Percentiles rank a stretch among this genome's conserved stretches.
phyloP scores from a whole-genome alignment of 1,140 invertebrate species.

The Zaprionus ghesquierei region DNA sequence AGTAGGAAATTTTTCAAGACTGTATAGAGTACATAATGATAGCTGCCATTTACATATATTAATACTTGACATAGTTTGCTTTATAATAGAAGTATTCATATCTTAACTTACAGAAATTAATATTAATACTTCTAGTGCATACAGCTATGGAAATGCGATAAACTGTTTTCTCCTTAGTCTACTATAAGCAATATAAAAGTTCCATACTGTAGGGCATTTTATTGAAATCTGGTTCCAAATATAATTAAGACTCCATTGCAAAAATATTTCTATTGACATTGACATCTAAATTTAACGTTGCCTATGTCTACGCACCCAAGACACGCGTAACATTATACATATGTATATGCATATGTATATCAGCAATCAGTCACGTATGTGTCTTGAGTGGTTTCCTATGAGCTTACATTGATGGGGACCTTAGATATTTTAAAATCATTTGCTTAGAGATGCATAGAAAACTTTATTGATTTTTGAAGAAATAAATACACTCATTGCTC shows the following conservation, averaged over 20 bases:
- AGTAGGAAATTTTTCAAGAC: neutral
- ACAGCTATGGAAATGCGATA: constrained; percentile 10
- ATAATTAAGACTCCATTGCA: neutral
- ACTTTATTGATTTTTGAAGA: neutral
- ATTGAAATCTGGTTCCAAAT: neutral
- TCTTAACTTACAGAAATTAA: neutral
- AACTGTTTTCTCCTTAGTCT: neutral
- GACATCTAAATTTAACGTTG: constrained; percentile 5
- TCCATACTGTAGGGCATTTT: neutral
- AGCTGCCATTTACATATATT: neutral
- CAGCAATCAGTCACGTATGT: constrained; percentile 43
- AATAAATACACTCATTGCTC: neutral
- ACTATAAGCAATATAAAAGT: neutral
- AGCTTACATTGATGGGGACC: neutral
- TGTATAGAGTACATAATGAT: neutral
- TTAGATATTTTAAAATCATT: neutral
- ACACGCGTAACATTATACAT: neutral
- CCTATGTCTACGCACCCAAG: neutral
- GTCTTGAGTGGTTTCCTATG: constrained; percentile 1
- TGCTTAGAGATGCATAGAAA: neutral
- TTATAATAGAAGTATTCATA: neutral
- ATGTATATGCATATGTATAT: neutral
- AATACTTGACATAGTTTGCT: neutral
- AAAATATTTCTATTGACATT: neutral
- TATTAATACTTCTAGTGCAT: neutral